Conservation (phyloP, 2,888 invertebrate species). For the Pecten maximus region DNA sequence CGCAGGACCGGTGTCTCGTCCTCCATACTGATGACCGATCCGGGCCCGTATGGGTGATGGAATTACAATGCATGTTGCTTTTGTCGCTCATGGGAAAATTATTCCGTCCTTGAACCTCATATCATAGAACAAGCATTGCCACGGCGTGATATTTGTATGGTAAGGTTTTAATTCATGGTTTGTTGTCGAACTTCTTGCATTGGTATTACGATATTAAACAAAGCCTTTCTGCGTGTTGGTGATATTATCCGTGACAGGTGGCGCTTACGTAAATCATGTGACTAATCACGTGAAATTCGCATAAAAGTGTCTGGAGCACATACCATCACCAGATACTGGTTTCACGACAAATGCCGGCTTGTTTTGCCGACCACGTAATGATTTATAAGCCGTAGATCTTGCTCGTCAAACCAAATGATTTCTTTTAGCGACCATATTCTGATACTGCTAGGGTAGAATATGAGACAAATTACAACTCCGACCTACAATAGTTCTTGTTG, state of each 20-base stretch:
- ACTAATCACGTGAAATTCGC: not conserved
- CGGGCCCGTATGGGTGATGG: not conserved
- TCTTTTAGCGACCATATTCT: not conserved
- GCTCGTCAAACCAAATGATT: not conserved
- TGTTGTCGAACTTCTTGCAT: not conserved
- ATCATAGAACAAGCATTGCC: not conserved
- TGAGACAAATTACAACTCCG: not conserved
- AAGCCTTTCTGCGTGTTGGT: not conserved
- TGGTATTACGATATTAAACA: not conserved
- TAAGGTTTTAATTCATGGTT: not conserved
- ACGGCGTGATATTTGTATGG: not conserved
- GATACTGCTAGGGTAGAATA: not conserved
- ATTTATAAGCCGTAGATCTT: not conserved
- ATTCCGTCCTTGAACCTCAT: not conserved
- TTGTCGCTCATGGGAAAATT: not conserved
- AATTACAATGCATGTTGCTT: not conserved
- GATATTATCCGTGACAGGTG: not conserved
- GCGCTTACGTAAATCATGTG: not conserved
- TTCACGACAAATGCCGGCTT: not conserved
- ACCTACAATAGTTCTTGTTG: not conserved
- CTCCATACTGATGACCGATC: not conserved
- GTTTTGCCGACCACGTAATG: not conserved
- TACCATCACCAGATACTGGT: not conserved
- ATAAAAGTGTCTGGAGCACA: constrained; percentile 22
- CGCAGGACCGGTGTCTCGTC: not conserved